Percentiles rank a stretch among this genome's conserved stretches.
These are phyloP conservation scores for Drosophila ironensis DNA, from an alignment of 1,140 invertebrate species.

Conservation along the genomic window DNA sequence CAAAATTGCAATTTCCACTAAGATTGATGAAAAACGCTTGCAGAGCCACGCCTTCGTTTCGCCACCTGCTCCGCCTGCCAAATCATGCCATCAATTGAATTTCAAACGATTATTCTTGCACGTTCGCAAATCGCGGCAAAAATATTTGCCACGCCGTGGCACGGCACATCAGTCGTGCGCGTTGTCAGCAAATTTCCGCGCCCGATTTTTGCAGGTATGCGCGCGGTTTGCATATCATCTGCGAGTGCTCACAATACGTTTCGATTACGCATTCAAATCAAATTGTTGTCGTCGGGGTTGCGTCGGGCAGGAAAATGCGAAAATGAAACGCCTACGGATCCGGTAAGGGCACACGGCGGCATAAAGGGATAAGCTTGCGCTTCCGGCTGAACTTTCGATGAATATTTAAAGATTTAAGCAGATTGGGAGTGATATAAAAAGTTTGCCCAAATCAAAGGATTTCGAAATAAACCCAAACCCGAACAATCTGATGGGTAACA, in stretches of 20 bases:
- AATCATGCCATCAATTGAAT: slow-evolving; percentile 81
- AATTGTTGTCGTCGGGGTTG: slow-evolving; percentile 60
- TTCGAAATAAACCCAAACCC: too few relatives aligned
- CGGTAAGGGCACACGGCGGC: neutral
- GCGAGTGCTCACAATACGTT: slow-evolving; percentile 59
- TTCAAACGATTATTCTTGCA: slow-evolving; percentile 77
- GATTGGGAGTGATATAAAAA: too few relatives aligned
- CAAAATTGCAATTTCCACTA: slow-evolving; percentile 80
- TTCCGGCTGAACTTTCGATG: too few relatives aligned
- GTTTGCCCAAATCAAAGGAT: too few relatives aligned
- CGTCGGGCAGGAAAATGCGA: slow-evolving; percentile 17
- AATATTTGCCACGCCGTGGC: slow-evolving; percentile 48
- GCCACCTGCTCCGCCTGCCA: slow-evolving; percentile 50
- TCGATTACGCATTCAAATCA: slow-evolving; percentile 77
- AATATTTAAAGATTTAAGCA: too few relatives aligned
- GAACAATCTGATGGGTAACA: too few relatives aligned
- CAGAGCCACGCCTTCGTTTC: slow-evolving; percentile 18
- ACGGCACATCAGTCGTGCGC: slow-evolving; percentile 1
- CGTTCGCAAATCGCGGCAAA: slow-evolving; percentile 67
- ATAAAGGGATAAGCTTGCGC: too few relatives aligned
- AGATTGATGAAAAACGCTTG: slow-evolving; percentile 76
- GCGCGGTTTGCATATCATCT: slow-evolving; percentile 42
- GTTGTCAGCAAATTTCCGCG: slow-evolving; percentile 16
- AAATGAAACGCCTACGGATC: slow-evolving; percentile 26
- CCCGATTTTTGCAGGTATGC: slow-evolving; percentile 11